phyloP scores from a whole-genome alignment of 2,888 invertebrate species.

The Hartigia nigra region DNA sequence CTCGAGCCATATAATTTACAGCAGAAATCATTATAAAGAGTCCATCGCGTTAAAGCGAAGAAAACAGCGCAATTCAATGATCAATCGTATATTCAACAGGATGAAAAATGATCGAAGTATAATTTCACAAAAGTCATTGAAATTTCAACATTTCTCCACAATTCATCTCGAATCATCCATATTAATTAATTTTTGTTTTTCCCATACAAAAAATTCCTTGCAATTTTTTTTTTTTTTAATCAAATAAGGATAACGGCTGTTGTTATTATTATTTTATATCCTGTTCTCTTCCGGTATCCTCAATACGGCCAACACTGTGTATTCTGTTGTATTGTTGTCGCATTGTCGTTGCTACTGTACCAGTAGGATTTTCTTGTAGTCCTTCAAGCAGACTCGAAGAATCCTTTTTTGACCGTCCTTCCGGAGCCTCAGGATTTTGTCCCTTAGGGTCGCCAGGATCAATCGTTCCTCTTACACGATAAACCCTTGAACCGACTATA shows the following conservation, averaged over 20 bases:
- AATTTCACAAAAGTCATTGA: neutral
- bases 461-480: neutral
- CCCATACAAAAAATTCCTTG: neutral
- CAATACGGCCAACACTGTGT: neutral
- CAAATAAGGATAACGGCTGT: neutral
- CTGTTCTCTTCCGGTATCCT: neutral
- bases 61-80: neutral
- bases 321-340: too few relatives aligned
- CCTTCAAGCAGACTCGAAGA: neutral
- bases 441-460: neutral
- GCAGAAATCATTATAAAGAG: neutral
- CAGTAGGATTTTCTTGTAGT: neutral
- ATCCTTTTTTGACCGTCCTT: neutral
- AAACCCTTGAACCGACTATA: neutral
- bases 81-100: neutral
- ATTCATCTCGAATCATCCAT: neutral
- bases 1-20: neutral
- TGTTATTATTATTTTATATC: neutral
- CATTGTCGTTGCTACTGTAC: neutral
- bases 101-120: neutral
- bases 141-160: neutral
- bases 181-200: neutral
- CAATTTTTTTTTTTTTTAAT: neutral
- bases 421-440: neutral
- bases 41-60: neutral